Conservation (phyloP, 23 tunicate genomes). For the Clavelina lepadiformis region DNA sequence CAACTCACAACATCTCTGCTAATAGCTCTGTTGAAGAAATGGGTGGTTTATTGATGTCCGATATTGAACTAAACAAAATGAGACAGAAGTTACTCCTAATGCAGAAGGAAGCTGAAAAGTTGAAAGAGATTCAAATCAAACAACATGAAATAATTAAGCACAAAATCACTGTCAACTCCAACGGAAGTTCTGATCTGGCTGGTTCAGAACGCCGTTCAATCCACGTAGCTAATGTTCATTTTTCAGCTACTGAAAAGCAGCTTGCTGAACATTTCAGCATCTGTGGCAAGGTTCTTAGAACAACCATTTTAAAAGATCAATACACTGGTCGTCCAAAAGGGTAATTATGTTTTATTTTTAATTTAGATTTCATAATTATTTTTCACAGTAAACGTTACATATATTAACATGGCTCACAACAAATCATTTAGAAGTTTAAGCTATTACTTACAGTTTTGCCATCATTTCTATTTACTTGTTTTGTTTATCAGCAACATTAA, state of each 20-base stretch:
- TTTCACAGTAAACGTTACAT: too few relatives aligned
- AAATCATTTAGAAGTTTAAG: too few relatives aligned
- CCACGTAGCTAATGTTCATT: conserved; percentile 76
- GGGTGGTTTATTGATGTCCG: too few relatives aligned
- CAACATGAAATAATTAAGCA: conserved; percentile 28
- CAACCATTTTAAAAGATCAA: conserved; percentile 72
- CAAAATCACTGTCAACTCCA: conserved; percentile 4
- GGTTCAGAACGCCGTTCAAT: conserved; percentile 28
- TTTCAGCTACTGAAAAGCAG: conserved; percentile 86
- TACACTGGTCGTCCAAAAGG: conserved; percentile 90
- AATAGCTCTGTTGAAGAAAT: too few relatives aligned
- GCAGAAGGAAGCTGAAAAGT: conserved; percentile 65
- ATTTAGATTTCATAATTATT: too few relatives aligned
- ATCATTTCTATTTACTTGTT: too few relatives aligned
- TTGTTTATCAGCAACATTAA: too few relatives aligned
- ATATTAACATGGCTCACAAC: too few relatives aligned
- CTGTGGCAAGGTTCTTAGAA: conserved; percentile 73
- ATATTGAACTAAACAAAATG: conserved; percentile 51
- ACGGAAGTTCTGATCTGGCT: conserved; percentile 3
- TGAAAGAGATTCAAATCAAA: conserved; percentile 55
- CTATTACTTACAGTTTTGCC: too few relatives aligned
- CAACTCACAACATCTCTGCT: too few relatives aligned
- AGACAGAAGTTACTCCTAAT: conserved; percentile 48
- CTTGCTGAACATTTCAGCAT: conserved; percentile 81
- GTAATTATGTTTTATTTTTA: conserved; percentile 38